These are phyloP conservation scores for Ectropis grisescens DNA, from an alignment of 1,140 invertebrate species.

Conservation along the genomic window DNA sequence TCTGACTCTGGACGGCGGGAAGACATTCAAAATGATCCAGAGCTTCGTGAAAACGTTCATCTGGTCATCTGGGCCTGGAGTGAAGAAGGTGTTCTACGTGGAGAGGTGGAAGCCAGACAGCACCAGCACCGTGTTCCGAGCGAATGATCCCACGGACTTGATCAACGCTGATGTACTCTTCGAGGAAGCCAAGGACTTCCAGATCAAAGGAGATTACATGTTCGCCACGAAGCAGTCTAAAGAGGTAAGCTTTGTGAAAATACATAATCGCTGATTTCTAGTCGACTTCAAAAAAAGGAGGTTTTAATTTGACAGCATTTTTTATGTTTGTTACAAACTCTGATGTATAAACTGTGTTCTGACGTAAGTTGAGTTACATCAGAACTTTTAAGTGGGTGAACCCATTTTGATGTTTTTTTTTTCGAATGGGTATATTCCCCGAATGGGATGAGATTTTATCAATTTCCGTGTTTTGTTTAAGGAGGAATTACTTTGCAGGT, in stretches of 20 bases:
- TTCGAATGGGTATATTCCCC: no score
- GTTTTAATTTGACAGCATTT: no score
- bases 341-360: no score
- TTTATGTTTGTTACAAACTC: no score
- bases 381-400: no score
- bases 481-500: no score
- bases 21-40: conserved; percentile 77
- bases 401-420: no score
- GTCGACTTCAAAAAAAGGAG: conserved; percentile 3
- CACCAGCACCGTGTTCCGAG: conserved; percentile 74
- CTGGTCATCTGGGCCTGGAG: conserved; percentile 73
- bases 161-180: conserved; percentile 71
- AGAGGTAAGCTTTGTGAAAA: conserved; percentile 42
- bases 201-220: conserved; percentile 86
- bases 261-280: no score
- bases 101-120: conserved; percentile 77
- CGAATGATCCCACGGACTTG: conserved; percentile 42
- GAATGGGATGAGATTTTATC: no score
- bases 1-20: conserved; percentile 81
- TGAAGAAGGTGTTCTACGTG: conserved; percentile 74
- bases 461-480: no score
- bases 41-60: conserved; percentile 83
- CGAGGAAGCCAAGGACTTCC: conserved; percentile 83
- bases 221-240: conserved; percentile 80
- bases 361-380: no score